Evolutionary conservation across 2,113 vertebrate genomes (phyloP).

Genomic region (Alethe diademata): DNA sequence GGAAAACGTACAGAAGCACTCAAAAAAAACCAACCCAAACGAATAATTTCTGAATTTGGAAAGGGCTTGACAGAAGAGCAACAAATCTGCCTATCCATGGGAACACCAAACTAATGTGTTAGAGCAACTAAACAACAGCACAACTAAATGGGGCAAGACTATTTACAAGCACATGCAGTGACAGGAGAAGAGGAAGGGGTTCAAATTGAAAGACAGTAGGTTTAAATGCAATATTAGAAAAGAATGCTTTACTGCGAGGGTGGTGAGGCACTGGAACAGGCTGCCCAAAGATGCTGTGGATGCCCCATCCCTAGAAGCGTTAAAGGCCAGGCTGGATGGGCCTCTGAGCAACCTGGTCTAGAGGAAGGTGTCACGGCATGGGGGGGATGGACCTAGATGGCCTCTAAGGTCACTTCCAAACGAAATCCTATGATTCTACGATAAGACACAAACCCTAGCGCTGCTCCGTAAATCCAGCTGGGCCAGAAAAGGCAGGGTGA

Average conservation of each 20-base stretch:
- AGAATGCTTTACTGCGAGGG: not conserved
- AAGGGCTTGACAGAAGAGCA: not conserved
- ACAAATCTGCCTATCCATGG: not conserved
- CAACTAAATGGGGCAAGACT: not conserved
- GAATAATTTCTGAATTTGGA: rapidly evolving
- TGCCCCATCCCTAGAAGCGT: not conserved
- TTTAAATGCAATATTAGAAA: not conserved
- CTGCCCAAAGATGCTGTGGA: not conserved
- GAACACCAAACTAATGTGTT: not conserved
- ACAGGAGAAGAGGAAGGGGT: not conserved
- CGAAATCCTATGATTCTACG: not conserved
- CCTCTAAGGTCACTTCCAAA: not conserved
- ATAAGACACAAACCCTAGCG: not conserved
- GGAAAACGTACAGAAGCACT: not conserved
- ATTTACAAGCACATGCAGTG: not conserved
- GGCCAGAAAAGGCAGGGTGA: not conserved
- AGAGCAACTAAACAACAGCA: not conserved
- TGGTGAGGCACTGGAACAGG: not conserved
- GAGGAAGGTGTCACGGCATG: not conserved
- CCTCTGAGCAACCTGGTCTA: not conserved
- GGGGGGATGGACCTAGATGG: no score
- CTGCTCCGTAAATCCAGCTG: not conserved
- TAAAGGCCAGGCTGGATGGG: not conserved
- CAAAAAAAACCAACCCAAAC: not conserved
- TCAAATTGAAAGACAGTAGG: not conserved